Evolutionary conservation across 2,113 vertebrate species (phyloP).

Genomic region (Aptenodytes patagonicus): DNA sequence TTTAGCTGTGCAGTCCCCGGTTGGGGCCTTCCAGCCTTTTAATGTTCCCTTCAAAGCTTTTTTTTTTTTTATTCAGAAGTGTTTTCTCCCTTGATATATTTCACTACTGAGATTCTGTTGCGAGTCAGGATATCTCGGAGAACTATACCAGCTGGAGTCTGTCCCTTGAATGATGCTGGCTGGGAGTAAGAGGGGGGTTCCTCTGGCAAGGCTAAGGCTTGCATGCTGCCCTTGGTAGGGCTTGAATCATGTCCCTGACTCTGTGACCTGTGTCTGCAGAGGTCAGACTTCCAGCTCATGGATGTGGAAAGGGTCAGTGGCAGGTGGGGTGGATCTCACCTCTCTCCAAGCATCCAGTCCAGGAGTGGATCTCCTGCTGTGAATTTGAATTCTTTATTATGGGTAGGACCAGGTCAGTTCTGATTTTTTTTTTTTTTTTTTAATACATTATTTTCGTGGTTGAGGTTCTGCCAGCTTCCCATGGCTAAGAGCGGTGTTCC

Average conservation of each 20-base stretch:
- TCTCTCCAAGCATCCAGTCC: background rate
- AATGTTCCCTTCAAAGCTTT: background rate
- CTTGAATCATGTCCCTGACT: background rate
- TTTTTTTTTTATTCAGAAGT: background rate
- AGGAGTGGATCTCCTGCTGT: background rate
- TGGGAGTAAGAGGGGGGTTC: background rate
- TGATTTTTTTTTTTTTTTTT: background rate
- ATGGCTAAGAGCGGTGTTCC: too few relatives aligned
- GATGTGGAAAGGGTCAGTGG: background rate
- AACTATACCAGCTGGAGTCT: background rate
- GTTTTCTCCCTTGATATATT: background rate
- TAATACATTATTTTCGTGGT: background rate
- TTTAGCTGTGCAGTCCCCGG: background rate
- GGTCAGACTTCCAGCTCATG: background rate
- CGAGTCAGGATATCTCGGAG: background rate
- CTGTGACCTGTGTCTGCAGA: background rate
- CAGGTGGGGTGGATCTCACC: background rate
- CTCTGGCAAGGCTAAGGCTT: background rate
- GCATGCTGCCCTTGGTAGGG: background rate
- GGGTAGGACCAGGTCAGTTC: background rate
- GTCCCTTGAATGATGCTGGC: background rate
- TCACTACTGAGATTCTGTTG: background rate
- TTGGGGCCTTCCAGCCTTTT: background rate
- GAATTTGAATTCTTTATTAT: background rate
- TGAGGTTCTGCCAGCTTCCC: background rate